Evolutionary conservation across 2,888 invertebrate species (phyloP).

Genomic region (Dryococelus australis): DNA sequence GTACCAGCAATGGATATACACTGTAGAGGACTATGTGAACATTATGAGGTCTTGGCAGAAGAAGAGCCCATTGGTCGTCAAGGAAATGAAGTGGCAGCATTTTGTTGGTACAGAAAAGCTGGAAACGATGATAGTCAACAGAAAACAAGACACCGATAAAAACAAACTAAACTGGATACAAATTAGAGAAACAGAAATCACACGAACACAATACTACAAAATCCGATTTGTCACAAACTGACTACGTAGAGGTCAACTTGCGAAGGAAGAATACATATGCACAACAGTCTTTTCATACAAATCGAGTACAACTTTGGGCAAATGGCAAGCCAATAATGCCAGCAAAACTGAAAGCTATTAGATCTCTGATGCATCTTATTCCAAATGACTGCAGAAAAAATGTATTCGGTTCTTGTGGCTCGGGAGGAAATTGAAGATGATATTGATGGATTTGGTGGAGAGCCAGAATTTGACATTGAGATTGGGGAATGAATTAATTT

Average conservation of each 20-base stretch:
- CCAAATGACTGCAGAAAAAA: constrained; percentile 12
- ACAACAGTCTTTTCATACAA: not conserved
- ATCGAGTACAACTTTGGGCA: not conserved
- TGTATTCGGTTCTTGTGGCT: constrained; percentile 12
- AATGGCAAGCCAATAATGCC: not conserved
- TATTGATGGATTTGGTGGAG: constrained; percentile 9
- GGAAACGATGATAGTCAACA: not conserved
- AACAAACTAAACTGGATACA: not conserved
- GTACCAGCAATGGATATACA: constrained; percentile 24
- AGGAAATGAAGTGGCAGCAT: constrained; percentile 23
- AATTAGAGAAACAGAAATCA: not conserved
- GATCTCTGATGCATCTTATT: constrained; percentile 26
- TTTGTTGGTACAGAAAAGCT: constrained; percentile 22
- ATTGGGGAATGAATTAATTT: not conserved
- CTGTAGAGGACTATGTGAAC: not conserved
- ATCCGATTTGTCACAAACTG: not conserved
- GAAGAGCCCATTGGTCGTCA: not conserved
- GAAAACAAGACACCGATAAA: constrained; percentile 23
- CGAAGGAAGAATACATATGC: not conserved
- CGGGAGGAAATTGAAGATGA: constrained; percentile 20
- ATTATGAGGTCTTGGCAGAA: not conserved
- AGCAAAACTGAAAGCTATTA: constrained; percentile 2
- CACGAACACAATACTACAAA: constrained; percentile 3
- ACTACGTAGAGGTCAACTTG: not conserved
- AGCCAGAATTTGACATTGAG: not conserved